phyloP scores from a whole-genome alignment of 2,888 invertebrate genomes.

The Laothoe populi region DNA sequence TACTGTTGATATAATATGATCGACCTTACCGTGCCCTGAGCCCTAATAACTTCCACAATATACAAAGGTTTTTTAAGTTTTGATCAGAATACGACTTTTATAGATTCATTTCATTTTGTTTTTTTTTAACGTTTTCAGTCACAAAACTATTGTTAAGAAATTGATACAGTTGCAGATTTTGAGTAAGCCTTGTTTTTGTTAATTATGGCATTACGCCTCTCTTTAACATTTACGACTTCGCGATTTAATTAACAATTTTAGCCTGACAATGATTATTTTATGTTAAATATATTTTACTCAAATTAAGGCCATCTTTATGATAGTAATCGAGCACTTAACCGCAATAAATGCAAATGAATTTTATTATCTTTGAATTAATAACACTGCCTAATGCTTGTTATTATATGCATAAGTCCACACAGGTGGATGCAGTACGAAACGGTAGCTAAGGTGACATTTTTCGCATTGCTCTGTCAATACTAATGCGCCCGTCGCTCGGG shows the following conservation, averaged over 20 bases:
- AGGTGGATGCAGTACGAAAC: slow-evolving; percentile 27
- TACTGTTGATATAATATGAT: slow-evolving; percentile 37
- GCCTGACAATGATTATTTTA: neutral
- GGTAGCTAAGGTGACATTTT: slow-evolving; percentile 52
- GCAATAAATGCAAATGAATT: slow-evolving; percentile 13
- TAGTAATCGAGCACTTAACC: no score
- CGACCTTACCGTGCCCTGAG: slow-evolving; percentile 31
- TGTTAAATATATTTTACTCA: neutral
- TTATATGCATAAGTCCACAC: neutral
- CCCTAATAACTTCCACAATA: slow-evolving; percentile 15
- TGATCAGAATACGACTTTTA: no score
- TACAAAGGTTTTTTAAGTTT: no score
- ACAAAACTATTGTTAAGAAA: no score
- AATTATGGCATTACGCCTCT: neutral
- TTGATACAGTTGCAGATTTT: neutral
- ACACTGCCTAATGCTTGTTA: neutral
- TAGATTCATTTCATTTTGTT: no score
- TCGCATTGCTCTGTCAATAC: slow-evolving; percentile 49
- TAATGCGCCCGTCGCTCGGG: slow-evolving; percentile 40
- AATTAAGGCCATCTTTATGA: neutral
- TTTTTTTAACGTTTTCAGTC: no score
- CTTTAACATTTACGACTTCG: neutral
- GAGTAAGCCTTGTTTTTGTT: neutral
- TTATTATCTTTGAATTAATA: slow-evolving; percentile 10
- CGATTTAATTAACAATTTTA: neutral